Percentiles rank a stretch among this genome's conserved stretches.
Conservation (phyloP, 2,888 invertebrate genomes). For the Tetragonula carbonaria region DNA sequence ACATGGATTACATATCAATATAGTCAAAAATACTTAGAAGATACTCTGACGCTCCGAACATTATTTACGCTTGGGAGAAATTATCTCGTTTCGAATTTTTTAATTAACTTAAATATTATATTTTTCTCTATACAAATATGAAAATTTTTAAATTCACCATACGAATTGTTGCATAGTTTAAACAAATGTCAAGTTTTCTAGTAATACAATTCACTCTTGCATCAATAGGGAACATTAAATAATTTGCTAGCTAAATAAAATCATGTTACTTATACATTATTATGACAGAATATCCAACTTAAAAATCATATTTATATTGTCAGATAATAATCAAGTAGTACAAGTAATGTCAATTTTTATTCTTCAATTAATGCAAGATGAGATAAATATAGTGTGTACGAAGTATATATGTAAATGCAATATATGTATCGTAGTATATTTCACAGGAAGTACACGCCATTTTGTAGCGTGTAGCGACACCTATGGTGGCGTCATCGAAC, state of each 20-base stretch:
- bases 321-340: background rate
- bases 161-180: background rate
- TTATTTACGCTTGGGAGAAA: background rate
- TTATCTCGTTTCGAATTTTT: background rate
- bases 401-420: background rate
- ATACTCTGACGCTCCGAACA: background rate
- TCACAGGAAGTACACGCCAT: background rate
- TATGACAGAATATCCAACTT: background rate
- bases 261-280: background rate
- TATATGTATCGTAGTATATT: background rate
- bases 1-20: background rate
- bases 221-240: background rate
- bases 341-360: background rate
- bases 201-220: background rate
- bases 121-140: background rate
- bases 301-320: background rate
- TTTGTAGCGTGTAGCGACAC: conserved; percentile 1
- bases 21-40: background rate
- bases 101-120: background rate
- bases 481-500: conserved; percentile 5
- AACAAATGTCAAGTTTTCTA: background rate
- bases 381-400: background rate
- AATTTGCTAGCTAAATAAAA: background rate
- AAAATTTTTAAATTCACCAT: background rate
- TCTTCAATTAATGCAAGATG: background rate